phyloP scores from a whole-genome alignment of 2,797 vertebrate genomes.

The Cossypha heuglini region DNA sequence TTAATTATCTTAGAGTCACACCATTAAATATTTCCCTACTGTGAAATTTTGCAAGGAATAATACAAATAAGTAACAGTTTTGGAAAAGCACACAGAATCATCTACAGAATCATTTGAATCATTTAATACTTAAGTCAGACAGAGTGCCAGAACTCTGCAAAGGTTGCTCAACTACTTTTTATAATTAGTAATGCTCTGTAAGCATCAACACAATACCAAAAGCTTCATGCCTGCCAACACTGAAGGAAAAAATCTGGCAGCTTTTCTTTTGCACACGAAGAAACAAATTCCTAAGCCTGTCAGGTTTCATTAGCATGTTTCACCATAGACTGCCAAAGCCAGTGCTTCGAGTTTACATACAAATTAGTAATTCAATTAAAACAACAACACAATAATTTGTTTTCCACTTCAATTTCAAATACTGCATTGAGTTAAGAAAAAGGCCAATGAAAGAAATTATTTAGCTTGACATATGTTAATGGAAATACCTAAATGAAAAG shows the following conservation, averaged over 20 bases:
- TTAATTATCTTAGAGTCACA: neutral
- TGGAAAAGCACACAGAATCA: neutral
- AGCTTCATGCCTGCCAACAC: neutral
- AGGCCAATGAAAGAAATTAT: neutral
- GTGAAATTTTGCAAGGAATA: neutral
- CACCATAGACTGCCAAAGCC: neutral
- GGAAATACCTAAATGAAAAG: neutral
- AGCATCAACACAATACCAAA: conserved; percentile 13
- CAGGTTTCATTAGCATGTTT: neutral
- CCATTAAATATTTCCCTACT: neutral
- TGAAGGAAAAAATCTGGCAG: conserved; percentile 7
- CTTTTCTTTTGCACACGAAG: neutral
- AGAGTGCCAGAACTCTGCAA: neutral
- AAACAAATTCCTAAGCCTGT: neutral
- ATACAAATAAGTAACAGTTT: neutral
- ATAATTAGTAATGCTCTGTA: conserved; percentile 50
- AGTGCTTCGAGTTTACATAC: neutral
- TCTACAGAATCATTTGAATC: neutral
- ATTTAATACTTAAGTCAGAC: neutral
- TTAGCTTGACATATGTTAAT: neutral
- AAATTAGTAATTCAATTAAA: conserved; percentile 24
- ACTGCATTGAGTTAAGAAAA: neutral
- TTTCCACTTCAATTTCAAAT: conserved; percentile 4
- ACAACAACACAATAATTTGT: neutral
- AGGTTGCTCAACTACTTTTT: conserved; percentile 13